Evolutionary conservation across 2,113 vertebrate genomes (phyloP).

Genomic region (Hemiscyllium ocellatum): DNA sequence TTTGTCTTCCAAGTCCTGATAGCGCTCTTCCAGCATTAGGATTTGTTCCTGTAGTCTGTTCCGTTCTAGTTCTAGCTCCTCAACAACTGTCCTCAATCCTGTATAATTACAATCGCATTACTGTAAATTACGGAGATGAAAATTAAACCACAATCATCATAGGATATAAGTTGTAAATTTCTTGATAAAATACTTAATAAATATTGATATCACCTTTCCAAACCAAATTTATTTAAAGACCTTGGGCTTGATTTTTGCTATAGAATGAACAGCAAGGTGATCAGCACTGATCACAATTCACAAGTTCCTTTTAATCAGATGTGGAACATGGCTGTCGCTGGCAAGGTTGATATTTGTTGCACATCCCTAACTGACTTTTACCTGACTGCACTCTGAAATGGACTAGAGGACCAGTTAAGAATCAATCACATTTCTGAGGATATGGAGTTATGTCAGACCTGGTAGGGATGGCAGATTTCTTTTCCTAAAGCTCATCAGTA

Average conservation of each 20-base stretch:
- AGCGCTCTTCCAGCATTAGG: slow-evolving; percentile 72
- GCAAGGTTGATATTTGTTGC: too few relatives aligned
- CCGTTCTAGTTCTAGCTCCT: slow-evolving; percentile 79
- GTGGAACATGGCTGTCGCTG: too few relatives aligned
- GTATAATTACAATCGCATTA: slow-evolving; percentile 40
- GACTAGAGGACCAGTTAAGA: too few relatives aligned
- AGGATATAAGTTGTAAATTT: neutral
- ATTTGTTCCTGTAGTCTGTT: slow-evolving; percentile 90
- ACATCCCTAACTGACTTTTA: too few relatives aligned
- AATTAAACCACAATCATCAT: neutral
- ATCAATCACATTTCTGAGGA: too few relatives aligned
- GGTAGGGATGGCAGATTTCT: too few relatives aligned
- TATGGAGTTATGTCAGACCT: too few relatives aligned
- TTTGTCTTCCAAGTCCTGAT: slow-evolving; percentile 74
- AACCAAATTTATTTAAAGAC: neutral
- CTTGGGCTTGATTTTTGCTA: neutral
- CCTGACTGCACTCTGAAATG: too few relatives aligned
- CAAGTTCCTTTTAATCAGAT: too few relatives aligned
- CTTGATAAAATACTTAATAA: neutral
- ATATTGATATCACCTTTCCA: neutral
- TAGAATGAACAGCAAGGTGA: neutral
- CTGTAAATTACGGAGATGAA: neutral
- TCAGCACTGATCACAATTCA: neutral
- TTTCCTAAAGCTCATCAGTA: too few relatives aligned
- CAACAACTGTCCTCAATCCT: slow-evolving; percentile 76